Evolutionary conservation across 2,888 invertebrate species (phyloP).

Genomic region (Sesia bembeciformis): DNA sequence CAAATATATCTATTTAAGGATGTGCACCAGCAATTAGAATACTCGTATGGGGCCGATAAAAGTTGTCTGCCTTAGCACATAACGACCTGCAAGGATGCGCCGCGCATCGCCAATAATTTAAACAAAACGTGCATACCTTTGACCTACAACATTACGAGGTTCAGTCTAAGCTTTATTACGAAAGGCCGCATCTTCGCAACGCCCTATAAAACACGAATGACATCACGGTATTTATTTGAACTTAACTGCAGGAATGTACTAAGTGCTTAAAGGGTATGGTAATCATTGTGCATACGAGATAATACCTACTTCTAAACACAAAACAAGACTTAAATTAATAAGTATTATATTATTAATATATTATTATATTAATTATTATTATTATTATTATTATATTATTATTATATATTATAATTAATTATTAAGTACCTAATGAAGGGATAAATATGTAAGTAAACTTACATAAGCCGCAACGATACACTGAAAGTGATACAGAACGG

Average conservation of each 20-base stretch:
- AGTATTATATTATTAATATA: too few species aligned
- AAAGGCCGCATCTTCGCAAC: neutral
- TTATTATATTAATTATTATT: too few species aligned
- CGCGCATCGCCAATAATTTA: slow-evolving; percentile 21
- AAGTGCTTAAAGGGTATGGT: too few species aligned
- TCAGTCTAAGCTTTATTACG: neutral
- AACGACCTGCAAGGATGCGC: slow-evolving; percentile 31
- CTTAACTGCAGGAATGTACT: neutral
- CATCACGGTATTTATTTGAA: neutral
- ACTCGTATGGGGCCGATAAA: slow-evolving; percentile 16
- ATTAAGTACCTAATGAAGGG: too few species aligned
- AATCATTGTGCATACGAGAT: too few species aligned
- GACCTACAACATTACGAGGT: slow-evolving; percentile 22
- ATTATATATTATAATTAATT: too few species aligned
- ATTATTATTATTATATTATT: too few species aligned
- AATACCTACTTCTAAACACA: too few species aligned
- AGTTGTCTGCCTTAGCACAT: slow-evolving; percentile 53
- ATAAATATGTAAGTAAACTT: too few species aligned
- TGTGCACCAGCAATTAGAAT: neutral
- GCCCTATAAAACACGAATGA: neutral
- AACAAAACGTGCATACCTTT: slow-evolving; percentile 55
- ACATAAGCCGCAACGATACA: too few species aligned
- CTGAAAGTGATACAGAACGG: too few species aligned
- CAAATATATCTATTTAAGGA: neutral
- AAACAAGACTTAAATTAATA: too few species aligned